These are phyloP conservation scores for Limulus polyphemus DNA, from an alignment of 2,888 invertebrate genomes.

Conservation along the genomic window DNA sequence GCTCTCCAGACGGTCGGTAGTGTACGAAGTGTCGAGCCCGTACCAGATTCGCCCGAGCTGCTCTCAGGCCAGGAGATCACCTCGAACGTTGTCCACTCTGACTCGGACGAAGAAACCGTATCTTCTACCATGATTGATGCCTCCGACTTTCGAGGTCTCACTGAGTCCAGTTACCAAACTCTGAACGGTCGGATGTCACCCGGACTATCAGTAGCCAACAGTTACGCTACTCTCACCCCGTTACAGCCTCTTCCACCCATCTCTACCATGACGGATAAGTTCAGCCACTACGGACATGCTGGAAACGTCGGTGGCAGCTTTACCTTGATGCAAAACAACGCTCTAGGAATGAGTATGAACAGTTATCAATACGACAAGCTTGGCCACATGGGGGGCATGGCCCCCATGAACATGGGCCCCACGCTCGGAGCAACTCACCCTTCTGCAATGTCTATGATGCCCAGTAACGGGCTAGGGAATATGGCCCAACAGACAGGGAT, in stretches of 20 bases:
- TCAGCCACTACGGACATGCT: slow-evolving; percentile 47
- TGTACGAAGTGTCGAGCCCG: slow-evolving; percentile 11
- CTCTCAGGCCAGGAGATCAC: slow-evolving; percentile 18
- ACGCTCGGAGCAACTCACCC: slow-evolving; percentile 48
- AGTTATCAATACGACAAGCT: slow-evolving; percentile 52
- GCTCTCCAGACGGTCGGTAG: slow-evolving; percentile 5
- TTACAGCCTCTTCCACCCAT: slow-evolving; percentile 93
- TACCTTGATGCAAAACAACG: slow-evolving; percentile 39
- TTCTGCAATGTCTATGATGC: slow-evolving; percentile 37
- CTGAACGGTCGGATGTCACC: slow-evolving; percentile 78
- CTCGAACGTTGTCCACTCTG: not conserved
- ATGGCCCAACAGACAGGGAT: slow-evolving; percentile 15
- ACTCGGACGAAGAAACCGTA: slow-evolving; percentile 5
- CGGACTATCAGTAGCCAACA: slow-evolving; percentile 30
- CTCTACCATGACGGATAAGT: slow-evolving; percentile 94
- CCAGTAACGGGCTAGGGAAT: slow-evolving; percentile 34
- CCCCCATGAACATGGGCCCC: slow-evolving; percentile 55
- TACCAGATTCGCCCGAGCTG: slow-evolving; percentile 25
- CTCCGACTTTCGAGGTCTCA: slow-evolving; percentile 56
- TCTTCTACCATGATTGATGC: slow-evolving; percentile 52
- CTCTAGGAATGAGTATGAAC: slow-evolving; percentile 38
- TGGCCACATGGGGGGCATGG: slow-evolving; percentile 44
- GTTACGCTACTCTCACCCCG: slow-evolving; percentile 88
- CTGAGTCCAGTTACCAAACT: slow-evolving; percentile 83
- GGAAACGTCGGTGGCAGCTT: slow-evolving; percentile 46